Evolutionary conservation across 2,797 vertebrate species (phyloP), one percentile per base, ranked within the genome.

Genomic region (Megalops cyprinoides): DNA sequence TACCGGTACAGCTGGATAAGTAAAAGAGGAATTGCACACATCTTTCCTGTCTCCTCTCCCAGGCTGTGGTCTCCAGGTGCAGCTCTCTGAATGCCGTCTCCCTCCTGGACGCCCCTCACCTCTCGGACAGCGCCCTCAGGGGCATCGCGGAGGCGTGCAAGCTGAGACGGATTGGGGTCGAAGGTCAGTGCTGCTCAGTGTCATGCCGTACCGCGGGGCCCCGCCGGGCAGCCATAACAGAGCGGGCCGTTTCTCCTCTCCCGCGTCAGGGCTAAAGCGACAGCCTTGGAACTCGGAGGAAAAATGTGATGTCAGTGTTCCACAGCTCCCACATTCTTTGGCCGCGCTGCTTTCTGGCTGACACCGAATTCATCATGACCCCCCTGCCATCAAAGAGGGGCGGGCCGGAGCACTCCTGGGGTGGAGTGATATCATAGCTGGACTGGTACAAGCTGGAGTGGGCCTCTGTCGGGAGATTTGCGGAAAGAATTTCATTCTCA

Each of bases 1-100:
- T 34, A 49, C 34, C 31, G 34, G 53, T 8, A 23, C 34, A 23
- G 58, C 58, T 58, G 28, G 20, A 39, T 4, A 39, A 31, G 55
- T 20, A 37, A 31, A 53, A 44, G 37, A 71, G 25, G 79, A 48
- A 23, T 56, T 42, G 28, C 37, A 46, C 42, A 46, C 18, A 34
- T 8, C 0, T 53, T 6, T 10, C 18, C 37, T 60, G 20, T 34
- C 23, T 31, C 39, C 34, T 67, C 44, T 67, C 60, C 31, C 92
- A 97, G 94, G 89, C 87, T 74, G 87, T 97, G 78, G 84, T 93
- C 86, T 86, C 93, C 84, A 95, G 91, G 83, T 96, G 93, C 87
- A 83, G 2, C 1, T 74, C 48, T 56, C 90, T 97, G 78, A 89
- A 83, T 8, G 90, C 90, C 10, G 69, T 96, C 80, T 91, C 94